These are phyloP conservation scores for Cacoxenus indagator DNA, from an alignment of 2,888 invertebrate species.

Conservation along the genomic window DNA sequence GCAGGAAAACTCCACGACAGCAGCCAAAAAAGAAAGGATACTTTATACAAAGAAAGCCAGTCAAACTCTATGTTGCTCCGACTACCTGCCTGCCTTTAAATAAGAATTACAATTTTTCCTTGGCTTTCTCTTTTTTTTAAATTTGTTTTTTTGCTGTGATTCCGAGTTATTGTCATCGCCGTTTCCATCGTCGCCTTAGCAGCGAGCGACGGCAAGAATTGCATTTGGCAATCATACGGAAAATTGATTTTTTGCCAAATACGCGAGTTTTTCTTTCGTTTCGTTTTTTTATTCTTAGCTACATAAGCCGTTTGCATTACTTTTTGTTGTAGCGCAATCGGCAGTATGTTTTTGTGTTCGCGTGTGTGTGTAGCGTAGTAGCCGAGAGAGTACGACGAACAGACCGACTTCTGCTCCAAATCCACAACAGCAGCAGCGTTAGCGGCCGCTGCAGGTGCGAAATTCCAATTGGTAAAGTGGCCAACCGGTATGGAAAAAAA, in stretches of 20 bases:
- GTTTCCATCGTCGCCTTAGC: neutral
- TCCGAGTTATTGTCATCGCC: neutral
- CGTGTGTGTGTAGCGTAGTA: neutral
- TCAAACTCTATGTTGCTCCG: neutral
- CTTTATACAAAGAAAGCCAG: neutral
- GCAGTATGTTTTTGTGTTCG: neutral
- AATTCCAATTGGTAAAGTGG: constrained; percentile 42
- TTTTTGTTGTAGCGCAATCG: neutral
- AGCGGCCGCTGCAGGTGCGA: constrained; percentile 32
- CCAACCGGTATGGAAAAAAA: constrained; percentile 44
- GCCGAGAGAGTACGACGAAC: neutral
- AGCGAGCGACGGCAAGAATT: neutral
- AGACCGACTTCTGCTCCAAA: neutral
- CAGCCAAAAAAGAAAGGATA: neutral
- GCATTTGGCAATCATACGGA: constrained; percentile 39
- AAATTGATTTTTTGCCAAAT: constrained; percentile 61
- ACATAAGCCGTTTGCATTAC: neutral
- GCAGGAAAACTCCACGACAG: neutral
- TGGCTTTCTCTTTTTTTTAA: too few species aligned
- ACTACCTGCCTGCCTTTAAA: neutral
- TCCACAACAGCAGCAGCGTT: neutral
- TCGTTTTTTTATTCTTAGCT: constrained; percentile 17
- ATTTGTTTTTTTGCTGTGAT: neutral
- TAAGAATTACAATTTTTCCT: neutral
- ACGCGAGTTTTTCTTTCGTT: constrained; percentile 36